These are phyloP conservation scores for Erpornis zantholeuca DNA, from an alignment of 2,113 vertebrate genomes.

Conservation along the genomic window DNA sequence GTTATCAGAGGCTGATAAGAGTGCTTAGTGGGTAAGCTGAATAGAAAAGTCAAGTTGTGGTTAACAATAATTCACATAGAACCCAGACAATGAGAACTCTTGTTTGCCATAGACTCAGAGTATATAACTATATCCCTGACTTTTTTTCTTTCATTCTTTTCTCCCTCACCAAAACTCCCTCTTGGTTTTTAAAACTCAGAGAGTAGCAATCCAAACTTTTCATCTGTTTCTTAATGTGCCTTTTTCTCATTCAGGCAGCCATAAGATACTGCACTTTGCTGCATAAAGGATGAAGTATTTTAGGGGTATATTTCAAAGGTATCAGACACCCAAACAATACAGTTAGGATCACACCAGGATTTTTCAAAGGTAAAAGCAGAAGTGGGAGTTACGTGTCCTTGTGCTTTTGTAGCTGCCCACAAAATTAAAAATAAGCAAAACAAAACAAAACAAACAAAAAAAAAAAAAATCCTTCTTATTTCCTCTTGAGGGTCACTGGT, in stretches of 20 bases:
- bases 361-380: neutral
- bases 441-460: too few relatives aligned
- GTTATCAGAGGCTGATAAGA: neutral
- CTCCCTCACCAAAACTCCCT: neutral
- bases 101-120: neutral
- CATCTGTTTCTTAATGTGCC: neutral
- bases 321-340: neutral
- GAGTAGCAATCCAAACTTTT: neutral
- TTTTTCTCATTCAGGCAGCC: neutral
- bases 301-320: neutral
- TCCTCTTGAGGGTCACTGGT: neutral
- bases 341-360: neutral
- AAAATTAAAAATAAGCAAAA: neutral
- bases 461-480: neutral
- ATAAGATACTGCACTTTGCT: neutral
- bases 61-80: neutral
- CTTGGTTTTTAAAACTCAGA: neutral
- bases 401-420: neutral
- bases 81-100: neutral
- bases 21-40: neutral
- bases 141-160: neutral
- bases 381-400: neutral
- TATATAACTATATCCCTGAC: neutral
- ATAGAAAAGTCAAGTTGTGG: neutral
- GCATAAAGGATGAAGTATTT: neutral